These are phyloP conservation scores for Vultur gryphus DNA, from an alignment of 2,797 vertebrate genomes.

Conservation along the genomic window DNA sequence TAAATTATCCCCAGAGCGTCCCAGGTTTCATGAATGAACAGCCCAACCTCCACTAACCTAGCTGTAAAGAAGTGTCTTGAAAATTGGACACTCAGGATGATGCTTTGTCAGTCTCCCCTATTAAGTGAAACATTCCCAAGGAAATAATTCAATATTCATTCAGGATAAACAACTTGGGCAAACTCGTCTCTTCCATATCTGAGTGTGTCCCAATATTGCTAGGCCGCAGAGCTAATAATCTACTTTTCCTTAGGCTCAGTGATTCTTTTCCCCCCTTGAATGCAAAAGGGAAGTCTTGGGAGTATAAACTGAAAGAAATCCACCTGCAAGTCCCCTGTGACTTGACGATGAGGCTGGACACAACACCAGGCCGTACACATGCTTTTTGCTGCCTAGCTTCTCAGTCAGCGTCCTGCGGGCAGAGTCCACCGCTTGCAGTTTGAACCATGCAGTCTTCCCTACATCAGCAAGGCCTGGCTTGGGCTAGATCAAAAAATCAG, in stretches of 20 bases:
- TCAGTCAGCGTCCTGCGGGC: background rate
- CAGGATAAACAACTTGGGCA: background rate
- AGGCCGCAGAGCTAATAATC: background rate
- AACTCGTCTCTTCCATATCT: background rate
- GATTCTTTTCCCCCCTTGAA: background rate
- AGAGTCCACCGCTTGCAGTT: background rate
- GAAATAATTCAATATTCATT: background rate
- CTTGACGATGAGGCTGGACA: background rate
- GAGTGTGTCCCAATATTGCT: background rate
- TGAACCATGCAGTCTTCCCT: background rate
- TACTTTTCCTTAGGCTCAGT: background rate
- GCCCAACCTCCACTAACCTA: background rate
- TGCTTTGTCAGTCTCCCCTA: background rate
- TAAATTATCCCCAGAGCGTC: background rate
- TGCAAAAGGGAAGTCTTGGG: background rate
- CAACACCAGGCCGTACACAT: background rate
- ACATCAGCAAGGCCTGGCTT: background rate
- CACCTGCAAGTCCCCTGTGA: background rate
- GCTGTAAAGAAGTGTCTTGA: background rate
- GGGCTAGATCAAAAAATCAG: background rate
- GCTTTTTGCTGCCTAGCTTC: background rate
- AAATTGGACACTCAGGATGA: background rate
- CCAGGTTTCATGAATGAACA: background rate
- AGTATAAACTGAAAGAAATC: background rate
- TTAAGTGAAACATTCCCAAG: background rate